A percentile compares a stretch with the other conserved stretches of the same genome.
phyloP scores from a whole-genome alignment of 2,797 vertebrate species.

The Oreochromis grahami region DNA sequence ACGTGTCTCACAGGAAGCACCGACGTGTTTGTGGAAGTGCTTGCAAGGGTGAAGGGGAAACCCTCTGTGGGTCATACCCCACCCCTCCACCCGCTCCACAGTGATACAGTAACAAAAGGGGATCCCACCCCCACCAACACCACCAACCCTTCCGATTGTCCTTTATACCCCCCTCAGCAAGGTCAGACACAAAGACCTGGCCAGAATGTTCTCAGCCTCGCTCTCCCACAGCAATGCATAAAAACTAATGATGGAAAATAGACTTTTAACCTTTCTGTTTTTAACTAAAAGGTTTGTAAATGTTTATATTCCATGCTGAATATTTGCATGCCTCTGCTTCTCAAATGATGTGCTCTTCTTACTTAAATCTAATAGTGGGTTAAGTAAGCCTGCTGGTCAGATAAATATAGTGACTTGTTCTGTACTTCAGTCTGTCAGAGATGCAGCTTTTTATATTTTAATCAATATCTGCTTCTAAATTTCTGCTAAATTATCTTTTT shows the following conservation, averaged over 20 bases:
- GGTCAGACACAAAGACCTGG: slow-evolving; percentile 69
- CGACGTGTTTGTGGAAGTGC: slow-evolving; percentile 76
- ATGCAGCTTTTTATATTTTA: neutral
- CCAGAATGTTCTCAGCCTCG: slow-evolving; percentile 50
- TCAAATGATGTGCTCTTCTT: neutral
- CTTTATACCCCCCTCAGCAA: slow-evolving; percentile 50
- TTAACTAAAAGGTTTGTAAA: neutral
- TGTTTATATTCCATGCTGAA: neutral
- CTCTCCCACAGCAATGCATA: slow-evolving; percentile 25
- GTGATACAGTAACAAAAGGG: slow-evolving; percentile 75
- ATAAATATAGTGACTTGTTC: neutral
- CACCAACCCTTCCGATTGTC: slow-evolving; percentile 32
- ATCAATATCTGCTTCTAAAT: neutral
- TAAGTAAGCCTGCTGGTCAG: too few relatives aligned
- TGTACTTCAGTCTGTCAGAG: neutral
- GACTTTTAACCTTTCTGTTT: neutral
- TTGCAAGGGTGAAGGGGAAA: slow-evolving; percentile 69
- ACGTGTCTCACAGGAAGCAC: slow-evolving; percentile 40
- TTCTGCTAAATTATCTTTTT: neutral
- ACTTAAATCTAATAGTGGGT: neutral
- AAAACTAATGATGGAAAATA: neutral
- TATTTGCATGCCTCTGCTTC: neutral
- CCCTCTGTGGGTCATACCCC: slow-evolving; percentile 55
- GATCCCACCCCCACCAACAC: slow-evolving; percentile 18
- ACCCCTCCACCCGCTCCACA: slow-evolving; percentile 29